Evolutionary conservation across 1,140 invertebrate genomes (phyloP).

Genomic region (Lordiphosa mommai): DNA sequence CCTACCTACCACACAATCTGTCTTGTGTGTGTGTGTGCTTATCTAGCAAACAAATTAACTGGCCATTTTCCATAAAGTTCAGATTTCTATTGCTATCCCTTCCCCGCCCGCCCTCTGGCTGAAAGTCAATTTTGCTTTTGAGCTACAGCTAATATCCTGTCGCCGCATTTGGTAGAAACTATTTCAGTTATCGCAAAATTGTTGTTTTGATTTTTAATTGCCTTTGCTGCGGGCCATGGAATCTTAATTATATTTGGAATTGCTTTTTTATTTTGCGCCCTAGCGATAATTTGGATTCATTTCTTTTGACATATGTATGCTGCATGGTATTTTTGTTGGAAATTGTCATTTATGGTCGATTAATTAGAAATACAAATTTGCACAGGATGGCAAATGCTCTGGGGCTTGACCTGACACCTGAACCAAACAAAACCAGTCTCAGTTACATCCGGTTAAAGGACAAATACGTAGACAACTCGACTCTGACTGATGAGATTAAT

Average conservation of each 20-base stretch:
- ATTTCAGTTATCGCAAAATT: constrained; percentile 53
- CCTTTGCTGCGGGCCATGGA: constrained; percentile 45
- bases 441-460: constrained; percentile 68
- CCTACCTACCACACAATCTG: too few species aligned
- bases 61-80: constrained; percentile 18
- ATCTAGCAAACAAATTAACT: constrained; percentile 58
- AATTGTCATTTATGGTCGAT: not conserved
- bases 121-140: constrained; percentile 55
- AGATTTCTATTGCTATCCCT: constrained; percentile 4
- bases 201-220: constrained; percentile 67
- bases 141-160: constrained; percentile 72
- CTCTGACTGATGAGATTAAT: constrained; percentile 73
- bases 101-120: constrained; percentile 6
- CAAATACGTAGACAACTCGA: constrained; percentile 28
- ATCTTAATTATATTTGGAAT: constrained; percentile 70
- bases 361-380: constrained; percentile 48
- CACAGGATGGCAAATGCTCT: constrained; percentile 19
- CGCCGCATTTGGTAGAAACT: constrained; percentile 56
- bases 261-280: constrained; percentile 19
- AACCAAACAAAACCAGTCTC: constrained; percentile 31
- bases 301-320: too few species aligned
- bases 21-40: constrained; percentile 7
- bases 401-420: constrained; percentile 51
- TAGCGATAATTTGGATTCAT: too few species aligned
- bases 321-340: not conserved